Evolutionary conservation across 2,797 vertebrate genomes (phyloP).

Genomic region (Cyclopterus lumpus): DNA sequence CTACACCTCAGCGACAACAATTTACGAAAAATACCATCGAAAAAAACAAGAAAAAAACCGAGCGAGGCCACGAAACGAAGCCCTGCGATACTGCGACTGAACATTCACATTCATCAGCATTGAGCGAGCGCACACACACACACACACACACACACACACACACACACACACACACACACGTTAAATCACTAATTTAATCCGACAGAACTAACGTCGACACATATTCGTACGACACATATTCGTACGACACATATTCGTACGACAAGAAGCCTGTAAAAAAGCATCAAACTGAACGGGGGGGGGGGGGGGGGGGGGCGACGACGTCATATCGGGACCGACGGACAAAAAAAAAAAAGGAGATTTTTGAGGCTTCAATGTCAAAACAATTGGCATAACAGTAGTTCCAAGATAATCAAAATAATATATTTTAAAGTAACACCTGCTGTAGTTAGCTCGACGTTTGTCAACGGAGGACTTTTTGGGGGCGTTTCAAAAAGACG

Average conservation of each 20-base stretch:
- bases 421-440: slow-evolving; percentile 1
- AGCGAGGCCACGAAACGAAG: slow-evolving; percentile 51
- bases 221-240: slow-evolving; percentile 50
- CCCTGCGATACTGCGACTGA: slow-evolving; percentile 55
- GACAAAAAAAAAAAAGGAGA: too few relatives aligned
- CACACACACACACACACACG: slow-evolving; percentile 2
- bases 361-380: slow-evolving; percentile 31
- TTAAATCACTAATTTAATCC: slow-evolving; percentile 32
- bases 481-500: slow-evolving; percentile 3
- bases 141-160: background rate
- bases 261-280: slow-evolving; percentile 51
- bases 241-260: slow-evolving; percentile 30
- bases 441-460: background rate
- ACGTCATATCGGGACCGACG: too few relatives aligned
- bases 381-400: slow-evolving; percentile 12
- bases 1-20: slow-evolving; percentile 56
- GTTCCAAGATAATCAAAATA: background rate
- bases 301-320: too few relatives aligned
- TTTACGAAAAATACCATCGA: slow-evolving; percentile 38
- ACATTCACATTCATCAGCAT: slow-evolving; percentile 63
- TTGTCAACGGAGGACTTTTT: slow-evolving; percentile 24
- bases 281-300: slow-evolving; percentile 45
- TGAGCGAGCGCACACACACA: slow-evolving; percentile 1
- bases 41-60: background rate
- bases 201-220: slow-evolving; percentile 37